Base-by-base conservation (phyloP, 2,888 invertebrate species). In the Nudaria mundana region DNA sequence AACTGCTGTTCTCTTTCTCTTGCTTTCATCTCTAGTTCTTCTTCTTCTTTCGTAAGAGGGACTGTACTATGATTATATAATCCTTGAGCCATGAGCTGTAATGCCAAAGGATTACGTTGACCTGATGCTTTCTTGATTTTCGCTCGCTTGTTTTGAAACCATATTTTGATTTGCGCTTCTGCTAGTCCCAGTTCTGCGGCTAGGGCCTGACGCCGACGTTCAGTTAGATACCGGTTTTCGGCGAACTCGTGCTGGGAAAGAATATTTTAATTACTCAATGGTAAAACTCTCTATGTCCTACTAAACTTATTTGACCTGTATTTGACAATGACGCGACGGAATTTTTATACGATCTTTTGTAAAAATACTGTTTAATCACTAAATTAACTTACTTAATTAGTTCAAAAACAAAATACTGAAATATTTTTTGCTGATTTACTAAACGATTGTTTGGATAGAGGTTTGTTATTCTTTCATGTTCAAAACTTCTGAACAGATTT, bases 141-240 rank as follows among this genome's bases (percentile, higher is more conserved):
- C 50, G 98, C 98, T 10, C 98, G 91, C 78, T 98, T 98, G 88
- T 98, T 98, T 90, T 98, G 97, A 89, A 97, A 97, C 97, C 97
- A 98, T 78, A 98, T 97, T 90, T 98, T 98, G 76, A 97, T 98
- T 87, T 98, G 98, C 0, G 97, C 97, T 80, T 99, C 98, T 63
- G 98, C 98, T 44, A 98, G 90, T 0, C 96, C 95, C 43, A 98
- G 89, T 67, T 98, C 97, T 3, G 93, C 91, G n/a, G 98, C 97
- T 47, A 98, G 88, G 53, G 96, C 94, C 76, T 97, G 97, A 29
- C 98, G 91, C 54, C 98, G 89, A 44, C 95, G 91, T 78, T 98
- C 98, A 1, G 98, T 98, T 63, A 99, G 91, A 89, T 98, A 95
- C 61, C 95, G 93, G 90, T 96, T 97, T 76, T 97, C 96, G 16